Conservation (phyloP, 2,797 vertebrate genomes). For the Thripadectes ignobilis region DNA sequence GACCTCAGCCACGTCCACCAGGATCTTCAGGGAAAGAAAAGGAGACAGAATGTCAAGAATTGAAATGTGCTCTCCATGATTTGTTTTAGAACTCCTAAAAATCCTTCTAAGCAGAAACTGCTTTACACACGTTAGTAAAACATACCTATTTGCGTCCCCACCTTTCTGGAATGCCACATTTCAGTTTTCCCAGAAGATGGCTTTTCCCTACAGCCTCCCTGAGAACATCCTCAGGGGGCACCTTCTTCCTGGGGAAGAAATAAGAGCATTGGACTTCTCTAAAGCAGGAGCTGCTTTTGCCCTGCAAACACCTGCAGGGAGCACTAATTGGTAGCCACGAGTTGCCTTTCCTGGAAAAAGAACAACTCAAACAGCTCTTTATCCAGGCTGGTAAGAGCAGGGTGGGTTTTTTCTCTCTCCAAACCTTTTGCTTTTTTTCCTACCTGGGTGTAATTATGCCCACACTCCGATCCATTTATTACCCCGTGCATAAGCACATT, state of each 20-base stretch:
- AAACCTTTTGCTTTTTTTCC: background rate
- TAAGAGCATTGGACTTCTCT: background rate
- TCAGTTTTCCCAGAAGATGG: background rate
- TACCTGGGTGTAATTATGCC: background rate
- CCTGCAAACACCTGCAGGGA: background rate
- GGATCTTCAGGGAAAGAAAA: too few relatives aligned
- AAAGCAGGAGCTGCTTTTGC: background rate
- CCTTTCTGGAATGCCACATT: background rate
- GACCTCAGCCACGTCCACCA: background rate
- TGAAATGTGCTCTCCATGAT: background rate
- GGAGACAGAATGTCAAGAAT: background rate
- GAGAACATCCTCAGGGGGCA: background rate
- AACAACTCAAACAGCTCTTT: background rate
- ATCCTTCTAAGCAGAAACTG: background rate
- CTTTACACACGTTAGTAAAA: background rate
- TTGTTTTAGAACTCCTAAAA: background rate
- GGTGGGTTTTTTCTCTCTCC: background rate
- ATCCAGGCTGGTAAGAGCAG: background rate
- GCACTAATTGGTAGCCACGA: background rate
- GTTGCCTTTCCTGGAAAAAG: background rate
- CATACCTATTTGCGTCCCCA: background rate
- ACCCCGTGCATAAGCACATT: background rate
- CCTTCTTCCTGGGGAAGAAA: background rate
- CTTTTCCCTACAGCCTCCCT: background rate
- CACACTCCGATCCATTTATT: background rate